Evolutionary conservation across 2,888 invertebrate genomes (phyloP).

Genomic region (Chironomus riparius): DNA sequence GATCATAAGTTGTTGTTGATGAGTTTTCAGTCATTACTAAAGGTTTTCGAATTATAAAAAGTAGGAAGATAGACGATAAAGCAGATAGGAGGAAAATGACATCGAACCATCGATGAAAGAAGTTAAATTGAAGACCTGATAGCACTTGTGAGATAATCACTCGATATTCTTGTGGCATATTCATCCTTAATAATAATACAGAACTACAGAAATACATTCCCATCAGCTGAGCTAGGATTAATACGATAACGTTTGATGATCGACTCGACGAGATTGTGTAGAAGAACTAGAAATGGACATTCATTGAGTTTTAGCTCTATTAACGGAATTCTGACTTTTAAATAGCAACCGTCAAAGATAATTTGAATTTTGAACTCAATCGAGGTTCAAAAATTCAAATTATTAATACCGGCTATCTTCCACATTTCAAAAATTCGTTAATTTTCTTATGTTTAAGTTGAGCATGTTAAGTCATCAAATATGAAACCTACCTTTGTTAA

Average conservation of each 20-base stretch:
- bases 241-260: constrained; percentile 95
- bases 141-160: constrained; percentile 78
- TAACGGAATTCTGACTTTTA: no score
- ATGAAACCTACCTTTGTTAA: constrained; percentile 79
- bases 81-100: constrained; percentile 98
- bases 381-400: no score
- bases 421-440: no score
- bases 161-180: constrained; percentile 96
- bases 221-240: constrained; percentile 97
- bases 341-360: constrained; percentile 27
- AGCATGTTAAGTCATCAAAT: no score
- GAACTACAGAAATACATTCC: constrained; percentile 97
- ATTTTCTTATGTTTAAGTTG: no score
- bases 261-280: constrained; percentile 98
- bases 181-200: constrained; percentile 95
- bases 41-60: constrained; percentile 92
- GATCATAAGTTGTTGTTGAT: background rate
- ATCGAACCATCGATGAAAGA: constrained; percentile 99
- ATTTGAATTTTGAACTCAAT: background rate
- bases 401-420: no score
- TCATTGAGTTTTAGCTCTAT: no score
- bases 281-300: constrained; percentile 73
- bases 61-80: constrained; percentile 85
- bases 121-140: constrained; percentile 95
- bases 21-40: constrained; percentile 36